phyloP scores from a whole-genome alignment of 2,888 invertebrate genomes.

The Alloscopus bannaensis region DNA sequence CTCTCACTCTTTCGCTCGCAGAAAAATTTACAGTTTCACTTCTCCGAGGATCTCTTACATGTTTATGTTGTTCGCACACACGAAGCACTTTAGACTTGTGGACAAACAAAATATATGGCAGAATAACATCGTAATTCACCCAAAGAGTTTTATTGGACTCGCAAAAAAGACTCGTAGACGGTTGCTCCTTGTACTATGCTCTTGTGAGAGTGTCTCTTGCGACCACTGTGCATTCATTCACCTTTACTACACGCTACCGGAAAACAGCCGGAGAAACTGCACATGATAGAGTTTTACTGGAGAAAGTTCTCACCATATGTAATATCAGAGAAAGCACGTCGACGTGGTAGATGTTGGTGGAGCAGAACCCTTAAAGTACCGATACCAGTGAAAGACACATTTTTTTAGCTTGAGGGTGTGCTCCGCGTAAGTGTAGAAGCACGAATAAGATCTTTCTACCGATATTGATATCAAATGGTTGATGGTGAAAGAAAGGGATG shows the following conservation, averaged over 20 bases:
- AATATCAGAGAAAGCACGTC: too few relatives aligned
- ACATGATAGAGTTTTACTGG: slow-evolving; percentile 11
- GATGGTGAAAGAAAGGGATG: slow-evolving; percentile 32
- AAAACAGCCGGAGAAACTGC: slow-evolving; percentile 14
- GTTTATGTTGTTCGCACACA: slow-evolving; percentile 54
- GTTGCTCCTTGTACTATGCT: slow-evolving; percentile 20
- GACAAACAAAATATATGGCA: slow-evolving; percentile 55
- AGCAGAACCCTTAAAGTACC: too few relatives aligned
- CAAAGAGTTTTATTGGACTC: slow-evolving; percentile 55
- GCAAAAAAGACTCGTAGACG: slow-evolving; percentile 21
- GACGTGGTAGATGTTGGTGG: too few relatives aligned
- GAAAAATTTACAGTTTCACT: slow-evolving; percentile 46
- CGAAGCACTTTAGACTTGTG: slow-evolving; percentile 55
- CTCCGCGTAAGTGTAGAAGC: slow-evolving; percentile 19
- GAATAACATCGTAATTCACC: slow-evolving; percentile 58
- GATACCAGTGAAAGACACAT: slow-evolving; percentile 3
- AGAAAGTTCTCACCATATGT: slow-evolving; percentile 3
- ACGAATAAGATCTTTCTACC: slow-evolving; percentile 39
- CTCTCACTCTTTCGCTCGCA: background rate
- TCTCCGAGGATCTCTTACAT: slow-evolving; percentile 13
- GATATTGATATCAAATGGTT: slow-evolving; percentile 44
- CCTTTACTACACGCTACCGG: slow-evolving; percentile 34
- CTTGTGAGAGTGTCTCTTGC: slow-evolving; percentile 36
- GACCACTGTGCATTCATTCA: slow-evolving; percentile 49
- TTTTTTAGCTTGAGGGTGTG: slow-evolving; percentile 18